Evolutionary conservation across 2,797 vertebrate species (phyloP).

Genomic region (Coranthus polyacanthus): DNA sequence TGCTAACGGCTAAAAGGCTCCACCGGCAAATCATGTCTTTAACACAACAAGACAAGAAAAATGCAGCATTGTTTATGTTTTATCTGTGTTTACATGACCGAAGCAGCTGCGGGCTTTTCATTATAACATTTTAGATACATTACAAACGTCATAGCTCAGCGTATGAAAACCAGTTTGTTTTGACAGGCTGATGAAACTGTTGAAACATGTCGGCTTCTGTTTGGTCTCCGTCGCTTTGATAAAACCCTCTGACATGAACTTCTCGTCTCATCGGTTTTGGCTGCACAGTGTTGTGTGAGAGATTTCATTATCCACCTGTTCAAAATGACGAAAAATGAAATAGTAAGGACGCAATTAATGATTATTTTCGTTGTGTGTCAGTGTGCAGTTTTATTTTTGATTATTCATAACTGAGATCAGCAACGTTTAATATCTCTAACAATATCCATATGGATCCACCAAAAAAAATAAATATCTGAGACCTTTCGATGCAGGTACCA

Average conservation of each 20-base stretch:
- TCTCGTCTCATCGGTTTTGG: conserved; percentile 5
- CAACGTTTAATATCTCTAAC: too few species aligned
- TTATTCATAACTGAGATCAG: too few species aligned
- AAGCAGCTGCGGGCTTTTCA: conserved; percentile 76
- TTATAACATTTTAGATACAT: conserved; percentile 9
- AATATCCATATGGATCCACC: too few species aligned
- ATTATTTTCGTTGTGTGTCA: too few species aligned
- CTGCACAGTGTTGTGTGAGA: background rate
- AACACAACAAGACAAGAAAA: conserved; percentile 51
- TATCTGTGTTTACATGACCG: conserved; percentile 28
- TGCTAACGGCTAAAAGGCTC: conserved; percentile 43
- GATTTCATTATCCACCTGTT: conserved; percentile 8
- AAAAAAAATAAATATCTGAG: too few species aligned
- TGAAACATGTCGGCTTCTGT: conserved; percentile 3
- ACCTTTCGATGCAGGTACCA: too few species aligned
- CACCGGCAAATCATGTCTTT: conserved; percentile 44
- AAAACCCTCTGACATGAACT: background rate
- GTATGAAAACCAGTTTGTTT: conserved; percentile 22
- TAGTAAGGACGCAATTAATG: too few species aligned
- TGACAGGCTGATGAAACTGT: conserved; percentile 11
- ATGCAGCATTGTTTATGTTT: conserved; percentile 28
- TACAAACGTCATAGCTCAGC: background rate
- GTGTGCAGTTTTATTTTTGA: too few species aligned
- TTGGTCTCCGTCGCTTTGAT: background rate
- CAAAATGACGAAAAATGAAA: too few species aligned